Base-by-base conservation (phyloP, 2,888 invertebrate species). In the Tetranychus piercei region DNA sequence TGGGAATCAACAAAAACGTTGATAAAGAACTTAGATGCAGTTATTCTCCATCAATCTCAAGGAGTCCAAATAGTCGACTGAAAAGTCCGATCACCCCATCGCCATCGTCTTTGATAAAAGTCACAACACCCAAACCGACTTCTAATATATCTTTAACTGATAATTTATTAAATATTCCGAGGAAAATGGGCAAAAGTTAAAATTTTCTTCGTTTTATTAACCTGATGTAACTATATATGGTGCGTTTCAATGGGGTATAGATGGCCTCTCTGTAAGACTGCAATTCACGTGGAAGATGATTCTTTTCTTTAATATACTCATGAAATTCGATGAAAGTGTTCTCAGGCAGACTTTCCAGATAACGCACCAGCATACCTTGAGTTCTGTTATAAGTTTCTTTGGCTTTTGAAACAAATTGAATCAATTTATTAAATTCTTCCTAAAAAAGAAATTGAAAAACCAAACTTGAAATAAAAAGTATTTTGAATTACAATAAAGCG, bases 1-100 rank as follows among this genome's bases (percentile, higher is more conserved):
- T 90, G 3, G 85, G 87, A 8, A 85, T 87, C 7, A 81, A 87
- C 77, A 81, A 84, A 55, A 83, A 81, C 75, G 83, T 83, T 1
- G 86, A 87, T 79, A 82, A 83, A 77, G 84, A 85, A 9, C 81
- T 87, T 15, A 81, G 84, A 76, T 85, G 85, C 6, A 85, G 85
- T 71, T 87, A 87, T 80, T 86, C 87, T 0, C 86, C 87, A 7
- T 11, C 22, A 1, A 69, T 69, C 22, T 11, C 69, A 0, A 18
- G 69, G 9, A 55, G 6, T 15, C 55, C 55, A 2, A 15, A 55
- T 9, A 15, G 6, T 55, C 55, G 15, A 55, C 7, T 55, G 15
- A 55, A 15, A 55, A 55, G 55, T 55, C 55, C 55, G 7, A 15
- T 55, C 9, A 85, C 85, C 22, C 83, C 83, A 0, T 73, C 79